Evolutionary conservation across 2,888 invertebrate species (phyloP).

Genomic region (Minunthozetes semirufus): DNA sequence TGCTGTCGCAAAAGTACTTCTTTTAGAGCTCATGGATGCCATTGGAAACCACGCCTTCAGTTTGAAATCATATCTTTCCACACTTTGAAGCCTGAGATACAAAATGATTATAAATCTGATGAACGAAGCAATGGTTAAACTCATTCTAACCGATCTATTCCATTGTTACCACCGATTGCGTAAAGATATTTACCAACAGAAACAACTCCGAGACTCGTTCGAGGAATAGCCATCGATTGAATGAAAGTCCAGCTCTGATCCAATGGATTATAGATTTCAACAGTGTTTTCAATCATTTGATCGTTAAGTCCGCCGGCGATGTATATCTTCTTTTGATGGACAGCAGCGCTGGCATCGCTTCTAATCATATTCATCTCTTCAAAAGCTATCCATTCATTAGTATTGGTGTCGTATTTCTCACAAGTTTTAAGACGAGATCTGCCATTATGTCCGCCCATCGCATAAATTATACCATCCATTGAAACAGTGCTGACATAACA

Average conservation of each 20-base stretch:
- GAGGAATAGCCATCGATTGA: constrained; percentile 61
- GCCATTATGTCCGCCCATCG: constrained; percentile 50
- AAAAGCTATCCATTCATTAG: constrained; percentile 50
- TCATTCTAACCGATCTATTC: constrained; percentile 58
- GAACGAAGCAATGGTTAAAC: no score
- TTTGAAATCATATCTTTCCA: constrained; percentile 45
- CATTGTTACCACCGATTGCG: constrained; percentile 75
- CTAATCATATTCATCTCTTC: constrained; percentile 57
- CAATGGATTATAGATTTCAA: constrained; percentile 65
- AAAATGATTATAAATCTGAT: no score
- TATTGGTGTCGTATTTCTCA: constrained; percentile 46
- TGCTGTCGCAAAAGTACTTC: constrained; percentile 68
- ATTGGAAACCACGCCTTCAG: constrained; percentile 59
- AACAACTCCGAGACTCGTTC: constrained; percentile 69
- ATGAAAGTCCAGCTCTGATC: constrained; percentile 62
- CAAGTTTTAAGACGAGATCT: constrained; percentile 47
- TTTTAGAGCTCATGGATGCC: constrained; percentile 64
- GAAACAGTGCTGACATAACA: constrained; percentile 61
- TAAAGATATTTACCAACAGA: constrained; percentile 62
- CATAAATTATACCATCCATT: constrained; percentile 47
- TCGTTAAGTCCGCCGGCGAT: constrained; percentile 76
- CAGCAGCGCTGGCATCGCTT: constrained; percentile 70
- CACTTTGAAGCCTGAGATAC: constrained; percentile 27
- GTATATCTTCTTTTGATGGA: constrained; percentile 61
- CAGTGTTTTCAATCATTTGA: constrained; percentile 64